phyloP scores from a whole-genome alignment of 2,888 invertebrate species.

The Mactromeris polynyma region DNA sequence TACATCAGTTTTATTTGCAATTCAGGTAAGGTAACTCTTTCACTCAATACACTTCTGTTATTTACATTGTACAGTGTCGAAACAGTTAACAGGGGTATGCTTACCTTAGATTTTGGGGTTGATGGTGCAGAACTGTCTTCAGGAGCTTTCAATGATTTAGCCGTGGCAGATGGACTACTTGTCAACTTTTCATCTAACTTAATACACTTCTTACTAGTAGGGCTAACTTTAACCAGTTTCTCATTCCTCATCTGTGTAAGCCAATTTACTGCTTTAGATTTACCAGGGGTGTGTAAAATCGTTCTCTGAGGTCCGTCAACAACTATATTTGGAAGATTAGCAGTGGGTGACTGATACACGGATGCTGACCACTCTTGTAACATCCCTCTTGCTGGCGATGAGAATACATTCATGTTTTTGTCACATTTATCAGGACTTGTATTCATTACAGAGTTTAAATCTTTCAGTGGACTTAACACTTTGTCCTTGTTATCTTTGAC shows the following conservation, averaged over 20 bases:
- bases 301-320: slow-evolving; percentile 68
- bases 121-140: background rate
- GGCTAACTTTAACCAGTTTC: slow-evolving; percentile 45
- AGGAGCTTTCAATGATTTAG: background rate
- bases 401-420: background rate
- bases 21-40: no score
- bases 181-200: slow-evolving; percentile 47
- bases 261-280: slow-evolving; percentile 73
- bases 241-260: slow-evolving; percentile 74
- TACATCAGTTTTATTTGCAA: no score
- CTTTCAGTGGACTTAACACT: slow-evolving; percentile 34
- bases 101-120: slow-evolving; percentile 38
- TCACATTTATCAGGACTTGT: slow-evolving; percentile 55
- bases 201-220: background rate
- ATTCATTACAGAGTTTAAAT: slow-evolving; percentile 53
- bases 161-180: slow-evolving; percentile 26
- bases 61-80: no score
- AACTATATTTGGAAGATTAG: slow-evolving; percentile 76
- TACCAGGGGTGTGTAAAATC: slow-evolving; percentile 33
- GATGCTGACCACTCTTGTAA: slow-evolving; percentile 11
- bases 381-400: slow-evolving; percentile 24
- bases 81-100: background rate
- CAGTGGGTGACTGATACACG: slow-evolving; percentile 73
- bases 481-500: slow-evolving; percentile 5
- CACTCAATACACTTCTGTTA: no score